Conservation (phyloP, 1,140 invertebrate genomes). For the Cydia amplana region DNA sequence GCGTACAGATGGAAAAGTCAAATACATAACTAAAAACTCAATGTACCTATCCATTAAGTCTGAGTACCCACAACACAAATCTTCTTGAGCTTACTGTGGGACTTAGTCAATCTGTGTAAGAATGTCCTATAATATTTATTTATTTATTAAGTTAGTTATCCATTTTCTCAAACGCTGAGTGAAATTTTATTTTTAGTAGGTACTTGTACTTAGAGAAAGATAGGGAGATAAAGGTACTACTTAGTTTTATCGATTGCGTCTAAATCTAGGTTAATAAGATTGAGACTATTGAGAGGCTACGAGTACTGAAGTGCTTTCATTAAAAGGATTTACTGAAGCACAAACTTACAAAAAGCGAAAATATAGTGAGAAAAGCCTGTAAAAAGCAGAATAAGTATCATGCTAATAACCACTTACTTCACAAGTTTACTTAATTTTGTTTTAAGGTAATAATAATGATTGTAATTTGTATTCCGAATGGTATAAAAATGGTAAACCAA, state of each 20-base stretch:
- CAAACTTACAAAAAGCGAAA: neutral
- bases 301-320: constrained; percentile 18
- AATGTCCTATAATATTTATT: too few species aligned
- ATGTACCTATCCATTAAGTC: too few species aligned
- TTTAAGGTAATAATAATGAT: neutral
- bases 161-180: too few species aligned
- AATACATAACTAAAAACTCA: neutral
- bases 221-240: constrained; percentile 6
- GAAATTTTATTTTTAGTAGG: neutral
- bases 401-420: neutral
- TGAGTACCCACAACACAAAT: too few species aligned
- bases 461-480: too few species aligned
- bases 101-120: too few species aligned
- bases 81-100: too few species aligned
- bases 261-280: constrained; percentile 21
- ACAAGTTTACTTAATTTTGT: neutral
- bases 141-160: too few species aligned
- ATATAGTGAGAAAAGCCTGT: neutral
- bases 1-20: too few species aligned
- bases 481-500: too few species aligned
- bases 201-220: neutral
- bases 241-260: constrained; percentile 16
- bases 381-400: neutral
- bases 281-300: neutral
- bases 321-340: constrained; percentile 3